A percentile compares a stretch with the other conserved stretches of the same genome.
These are phyloP conservation scores for Priocnemis perturbator DNA, from an alignment of 2,888 invertebrate species.

Conservation along the genomic window DNA sequence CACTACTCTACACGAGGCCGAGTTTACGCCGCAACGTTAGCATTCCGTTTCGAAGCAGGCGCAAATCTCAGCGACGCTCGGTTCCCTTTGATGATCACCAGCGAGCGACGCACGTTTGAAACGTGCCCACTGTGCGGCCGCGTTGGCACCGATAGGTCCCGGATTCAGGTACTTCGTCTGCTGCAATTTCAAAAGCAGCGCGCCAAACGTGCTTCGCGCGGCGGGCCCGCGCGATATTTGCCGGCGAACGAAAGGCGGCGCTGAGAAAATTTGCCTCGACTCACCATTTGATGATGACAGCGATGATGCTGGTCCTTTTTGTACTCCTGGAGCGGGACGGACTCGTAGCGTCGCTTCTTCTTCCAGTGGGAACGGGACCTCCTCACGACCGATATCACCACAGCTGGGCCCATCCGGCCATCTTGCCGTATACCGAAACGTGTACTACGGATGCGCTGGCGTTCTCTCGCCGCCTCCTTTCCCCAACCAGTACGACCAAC, in stretches of 20 bases:
- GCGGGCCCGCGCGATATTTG: conserved; percentile 21
- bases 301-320: conserved; percentile 23
- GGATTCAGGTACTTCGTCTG: conserved; percentile 35
- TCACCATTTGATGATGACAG: conserved; percentile 59
- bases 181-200: conserved; percentile 62
- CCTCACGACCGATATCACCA: conserved; percentile 64
- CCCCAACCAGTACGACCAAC: neutral
- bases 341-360: conserved; percentile 47
- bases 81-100: too few species aligned
- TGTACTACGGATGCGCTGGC: conserved; percentile 50
- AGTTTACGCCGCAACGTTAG: too few species aligned
- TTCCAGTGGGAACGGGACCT: conserved; percentile 54
- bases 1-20: too few species aligned
- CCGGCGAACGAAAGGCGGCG: neutral
- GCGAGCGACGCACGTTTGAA: too few species aligned
- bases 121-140: too few species aligned
- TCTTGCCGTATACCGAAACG: conserved; percentile 58
- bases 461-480: conserved; percentile 30
- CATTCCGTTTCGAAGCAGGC: too few species aligned
- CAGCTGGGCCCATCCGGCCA: conserved; percentile 69
- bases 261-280: conserved; percentile 28
- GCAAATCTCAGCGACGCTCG: too few species aligned
- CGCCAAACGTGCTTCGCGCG: conserved; percentile 54
- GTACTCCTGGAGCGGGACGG: conserved; percentile 40
- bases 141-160: neutral